phyloP scores from a whole-genome alignment of 2,888 invertebrate species.

The Augochlorella aurata region DNA sequence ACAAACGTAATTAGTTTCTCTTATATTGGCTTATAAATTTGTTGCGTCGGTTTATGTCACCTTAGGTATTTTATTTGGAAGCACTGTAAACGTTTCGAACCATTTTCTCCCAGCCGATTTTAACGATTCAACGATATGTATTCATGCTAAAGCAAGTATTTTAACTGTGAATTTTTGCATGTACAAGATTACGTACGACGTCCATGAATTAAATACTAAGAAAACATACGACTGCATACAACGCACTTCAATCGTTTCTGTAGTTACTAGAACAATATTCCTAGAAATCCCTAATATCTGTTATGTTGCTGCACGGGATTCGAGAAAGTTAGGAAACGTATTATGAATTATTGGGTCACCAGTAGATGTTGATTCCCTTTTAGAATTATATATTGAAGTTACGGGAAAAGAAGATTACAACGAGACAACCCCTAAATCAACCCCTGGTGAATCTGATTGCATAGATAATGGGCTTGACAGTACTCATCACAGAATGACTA shows the following conservation, averaged over 20 bases:
- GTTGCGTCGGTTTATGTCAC: not conserved
- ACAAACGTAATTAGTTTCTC: constrained; percentile 11
- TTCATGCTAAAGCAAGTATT: constrained; percentile 31
- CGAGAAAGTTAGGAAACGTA: no score
- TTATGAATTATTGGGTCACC: no score
- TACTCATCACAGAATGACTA: no score
- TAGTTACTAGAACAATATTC: not conserved
- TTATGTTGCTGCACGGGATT: no score
- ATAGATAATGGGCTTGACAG: no score
- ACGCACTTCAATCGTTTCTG: not conserved
- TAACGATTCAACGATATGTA: constrained; percentile 23
- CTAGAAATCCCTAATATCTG: not conserved
- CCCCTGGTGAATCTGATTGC: no score
- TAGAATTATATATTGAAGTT: no score
- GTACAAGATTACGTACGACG: constrained; percentile 31
- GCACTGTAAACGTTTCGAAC: constrained; percentile 46
- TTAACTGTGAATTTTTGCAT: constrained; percentile 48
- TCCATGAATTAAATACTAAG: constrained; percentile 20
- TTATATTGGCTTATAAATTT: not conserved
- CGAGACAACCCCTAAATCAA: no score
- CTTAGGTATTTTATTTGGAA: constrained; percentile 55
- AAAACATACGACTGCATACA: not conserved
- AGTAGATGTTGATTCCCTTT: no score
- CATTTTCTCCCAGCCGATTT: constrained; percentile 37
- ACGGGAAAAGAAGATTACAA: no score